Base-by-base conservation (phyloP, 2,113 vertebrate species). In the Urocitellus parryii region DNA sequence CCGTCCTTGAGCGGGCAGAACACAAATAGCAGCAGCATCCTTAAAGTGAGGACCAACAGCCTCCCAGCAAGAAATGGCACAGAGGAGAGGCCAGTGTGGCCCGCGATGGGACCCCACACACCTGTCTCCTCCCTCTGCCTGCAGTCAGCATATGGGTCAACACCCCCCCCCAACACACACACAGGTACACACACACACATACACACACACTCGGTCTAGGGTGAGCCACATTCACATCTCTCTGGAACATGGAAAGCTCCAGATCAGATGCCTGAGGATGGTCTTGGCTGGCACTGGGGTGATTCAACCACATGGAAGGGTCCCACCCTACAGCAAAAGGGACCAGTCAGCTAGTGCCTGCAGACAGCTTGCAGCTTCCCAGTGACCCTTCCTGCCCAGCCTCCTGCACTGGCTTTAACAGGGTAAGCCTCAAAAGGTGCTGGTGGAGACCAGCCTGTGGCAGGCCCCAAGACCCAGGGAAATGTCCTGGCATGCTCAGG, bases 71-170 rank as follows among this genome's bases (percentile, higher is more conserved):
- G 39, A 68, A 32, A 18, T 0, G 8, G 45, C 17, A 3, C 24
- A 90, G 45, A 39, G 10, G 58, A 48, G 58, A 84, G 77, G 70
- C 5, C 5, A 53, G 45, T 0, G 0, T 17, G 80, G 45, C 18
- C 63, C 34, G 9, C 1, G 32, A 85, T 0, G 11, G 11, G 48
- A 0, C 68, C n/a, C 39, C 9, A 13, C 6, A 24, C 14, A 8
- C 22, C 2, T 1, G 4, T 0, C 34, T 12, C 61, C 53, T 29
- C 37, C 18, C 32, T 65, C 61, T 22, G 14, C 14, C 1, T 1
- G 8, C 16, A 17, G 29, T 45, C 65, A 61, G 48, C 16, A 3
- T 22, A 5, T 22, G 22, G 34, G 48, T 68, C 25, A 45, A 45
- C 8, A 45, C 45, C 1, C 45, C 45, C 45, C 8, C 45, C 7